Evolutionary conservation across 92 coral and sea anemone species (phyloP).

Genomic region (Porites lobata): DNA sequence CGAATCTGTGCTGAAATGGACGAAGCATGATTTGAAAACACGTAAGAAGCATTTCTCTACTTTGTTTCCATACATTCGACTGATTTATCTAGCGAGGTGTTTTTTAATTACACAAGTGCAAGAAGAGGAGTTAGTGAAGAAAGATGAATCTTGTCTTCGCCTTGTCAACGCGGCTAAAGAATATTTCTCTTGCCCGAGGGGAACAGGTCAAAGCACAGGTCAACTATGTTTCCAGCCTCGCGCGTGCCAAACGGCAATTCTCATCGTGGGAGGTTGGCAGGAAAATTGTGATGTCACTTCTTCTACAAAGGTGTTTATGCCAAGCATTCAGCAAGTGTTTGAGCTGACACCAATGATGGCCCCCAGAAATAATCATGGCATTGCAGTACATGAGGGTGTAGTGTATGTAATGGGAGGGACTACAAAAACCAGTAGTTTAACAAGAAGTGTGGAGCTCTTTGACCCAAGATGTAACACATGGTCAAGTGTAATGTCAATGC

Average conservation of each 20-base stretch:
- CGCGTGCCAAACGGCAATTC: conserved; percentile 77
- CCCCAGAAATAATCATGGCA: conserved; percentile 85
- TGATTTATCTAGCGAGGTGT: conserved; percentile 82
- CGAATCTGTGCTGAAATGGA: conserved; percentile 91
- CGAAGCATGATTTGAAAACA: conserved; percentile 61
- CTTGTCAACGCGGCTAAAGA: conserved; percentile 68
- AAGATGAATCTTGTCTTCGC: conserved; percentile 67
- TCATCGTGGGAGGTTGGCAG: conserved; percentile 81
- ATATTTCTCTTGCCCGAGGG: conserved; percentile 65
- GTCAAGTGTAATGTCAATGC: conserved; percentile 79
- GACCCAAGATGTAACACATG: conserved; percentile 88
- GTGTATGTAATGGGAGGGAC: conserved; percentile 86
- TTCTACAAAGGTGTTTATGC: conserved; percentile 69
- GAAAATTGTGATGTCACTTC: conserved; percentile 71
- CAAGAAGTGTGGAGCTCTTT: conserved; percentile 82
- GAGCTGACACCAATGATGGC: conserved; percentile 76
- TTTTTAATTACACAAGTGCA: conserved; percentile 77
- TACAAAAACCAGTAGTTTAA: conserved; percentile 71
- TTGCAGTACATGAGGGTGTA: conserved; percentile 69
- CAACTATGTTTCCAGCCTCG: conserved; percentile 66
- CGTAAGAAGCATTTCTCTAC: conserved; percentile 80
- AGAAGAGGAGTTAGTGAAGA: conserved; percentile 72
- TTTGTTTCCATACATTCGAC: conserved; percentile 77
- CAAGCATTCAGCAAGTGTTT: conserved; percentile 62
- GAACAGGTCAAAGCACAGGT: conserved; percentile 18